phyloP scores from a whole-genome alignment of 2,797 vertebrate genomes.

The Sebastes vulpes region DNA sequence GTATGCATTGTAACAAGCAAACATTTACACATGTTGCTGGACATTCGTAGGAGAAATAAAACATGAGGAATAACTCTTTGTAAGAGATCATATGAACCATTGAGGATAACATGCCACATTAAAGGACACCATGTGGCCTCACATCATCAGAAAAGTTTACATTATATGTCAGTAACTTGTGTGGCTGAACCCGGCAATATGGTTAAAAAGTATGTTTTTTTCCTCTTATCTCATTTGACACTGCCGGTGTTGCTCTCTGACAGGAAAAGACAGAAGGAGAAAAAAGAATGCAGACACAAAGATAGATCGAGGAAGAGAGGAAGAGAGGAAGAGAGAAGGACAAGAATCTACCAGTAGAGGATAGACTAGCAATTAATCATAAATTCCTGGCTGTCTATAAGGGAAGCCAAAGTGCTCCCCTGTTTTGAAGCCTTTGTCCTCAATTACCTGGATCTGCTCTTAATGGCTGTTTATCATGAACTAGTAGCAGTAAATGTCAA shows the following conservation, averaged over 20 bases:
- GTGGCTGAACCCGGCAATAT: not conserved
- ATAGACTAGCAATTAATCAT: conserved; percentile 80
- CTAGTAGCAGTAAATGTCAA: conserved; percentile 56
- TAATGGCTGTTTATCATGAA: conserved; percentile 76
- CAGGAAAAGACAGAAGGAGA: not conserved
- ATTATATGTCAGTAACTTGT: not conserved
- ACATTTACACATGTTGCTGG: rapidly evolving
- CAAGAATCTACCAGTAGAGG: conserved; percentile 77
- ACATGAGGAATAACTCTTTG: too few species aligned
- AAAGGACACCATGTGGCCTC: not conserved
- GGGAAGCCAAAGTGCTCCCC: conserved; percentile 74
- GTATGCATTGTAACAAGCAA: too few species aligned
- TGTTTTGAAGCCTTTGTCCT: conserved; percentile 75
- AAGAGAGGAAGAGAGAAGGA: conserved; percentile 20
- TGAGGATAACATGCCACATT: not conserved
- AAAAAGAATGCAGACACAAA: conserved; percentile 7
- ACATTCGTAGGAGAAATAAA: too few species aligned
- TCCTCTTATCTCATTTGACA: not conserved
- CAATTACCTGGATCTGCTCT: conserved; percentile 72
- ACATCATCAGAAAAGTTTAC: not conserved
- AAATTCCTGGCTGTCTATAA: conserved; percentile 82
- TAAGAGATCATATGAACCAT: too few species aligned
- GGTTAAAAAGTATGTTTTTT: not conserved
- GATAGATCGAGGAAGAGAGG: conserved; percentile 22
- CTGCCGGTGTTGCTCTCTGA: not conserved